Conservation (phyloP, 2,113 vertebrate species). For the Rostratula benghalensis region DNA sequence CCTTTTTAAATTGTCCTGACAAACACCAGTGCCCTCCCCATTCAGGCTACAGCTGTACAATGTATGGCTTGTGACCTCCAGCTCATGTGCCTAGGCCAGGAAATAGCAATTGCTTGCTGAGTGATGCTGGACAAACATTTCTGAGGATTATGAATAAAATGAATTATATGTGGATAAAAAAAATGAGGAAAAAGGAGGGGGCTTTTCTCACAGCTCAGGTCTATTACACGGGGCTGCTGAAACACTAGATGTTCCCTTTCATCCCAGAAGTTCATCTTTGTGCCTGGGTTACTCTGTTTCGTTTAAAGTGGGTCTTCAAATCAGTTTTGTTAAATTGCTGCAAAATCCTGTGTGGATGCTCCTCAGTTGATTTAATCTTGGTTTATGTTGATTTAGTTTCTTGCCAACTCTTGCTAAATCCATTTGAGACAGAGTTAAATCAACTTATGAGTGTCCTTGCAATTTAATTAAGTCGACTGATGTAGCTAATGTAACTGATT, state of each 20-base stretch:
- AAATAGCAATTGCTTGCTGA: neutral
- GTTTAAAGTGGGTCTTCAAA: neutral
- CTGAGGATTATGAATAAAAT: neutral
- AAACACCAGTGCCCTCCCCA: neutral
- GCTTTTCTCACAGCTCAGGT: neutral
- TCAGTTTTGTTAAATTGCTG: constrained; percentile 6
- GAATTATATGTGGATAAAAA: neutral
- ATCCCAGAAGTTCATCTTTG: neutral
- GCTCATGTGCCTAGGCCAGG: neutral
- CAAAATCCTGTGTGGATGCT: constrained; percentile 43
- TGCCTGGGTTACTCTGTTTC: neutral
- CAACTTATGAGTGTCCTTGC: constrained; percentile 63
- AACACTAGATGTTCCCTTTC: neutral
- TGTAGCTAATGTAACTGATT: constrained; percentile 65
- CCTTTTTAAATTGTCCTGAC: neutral
- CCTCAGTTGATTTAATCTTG: constrained; percentile 57
- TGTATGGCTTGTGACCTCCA: neutral
- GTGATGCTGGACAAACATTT: neutral
- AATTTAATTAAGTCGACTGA: constrained; percentile 66
- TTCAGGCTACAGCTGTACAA: neutral
- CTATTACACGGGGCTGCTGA: neutral
- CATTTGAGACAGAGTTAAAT: constrained; percentile 65
- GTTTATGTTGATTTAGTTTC: constrained; percentile 60
- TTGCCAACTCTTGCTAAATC: constrained; percentile 55
- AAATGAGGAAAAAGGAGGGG: neutral